These are phyloP conservation scores for Hirundo rustica DNA, from an alignment of 2,797 vertebrate genomes.

Conservation along the genomic window DNA sequence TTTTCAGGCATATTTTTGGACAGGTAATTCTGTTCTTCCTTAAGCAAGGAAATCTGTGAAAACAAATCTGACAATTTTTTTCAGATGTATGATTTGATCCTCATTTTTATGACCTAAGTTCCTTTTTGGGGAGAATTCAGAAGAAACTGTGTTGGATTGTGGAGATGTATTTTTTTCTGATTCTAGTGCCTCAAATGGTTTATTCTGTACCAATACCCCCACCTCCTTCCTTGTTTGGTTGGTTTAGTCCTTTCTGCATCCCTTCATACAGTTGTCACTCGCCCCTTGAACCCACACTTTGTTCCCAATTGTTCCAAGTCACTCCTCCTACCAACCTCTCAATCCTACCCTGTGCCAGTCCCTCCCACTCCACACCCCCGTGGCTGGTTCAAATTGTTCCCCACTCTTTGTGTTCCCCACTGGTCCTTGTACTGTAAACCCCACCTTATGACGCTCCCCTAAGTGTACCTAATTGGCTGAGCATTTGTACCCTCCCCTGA, in stretches of 20 bases:
- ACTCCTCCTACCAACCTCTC: neutral
- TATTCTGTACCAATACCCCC: neutral
- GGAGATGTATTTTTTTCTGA: no score
- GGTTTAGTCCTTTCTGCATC: neutral
- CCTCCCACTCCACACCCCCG: neutral
- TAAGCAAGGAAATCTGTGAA: neutral
- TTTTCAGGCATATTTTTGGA: neutral
- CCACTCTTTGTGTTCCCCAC: neutral
- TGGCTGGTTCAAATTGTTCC: neutral
- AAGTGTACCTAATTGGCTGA: neutral
- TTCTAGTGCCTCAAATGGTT: neutral
- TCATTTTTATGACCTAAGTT: neutral
- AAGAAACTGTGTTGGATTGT: neutral
- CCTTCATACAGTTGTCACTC: neutral
- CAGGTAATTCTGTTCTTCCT: neutral
- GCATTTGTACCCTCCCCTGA: neutral
- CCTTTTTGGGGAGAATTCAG: neutral
- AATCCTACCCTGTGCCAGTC: neutral
- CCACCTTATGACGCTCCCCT: neutral
- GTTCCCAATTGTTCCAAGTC: neutral
- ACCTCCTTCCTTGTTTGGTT: neutral
- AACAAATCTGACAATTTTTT: neutral
- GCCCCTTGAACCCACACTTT: neutral
- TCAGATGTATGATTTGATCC: neutral
- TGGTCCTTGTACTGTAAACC: neutral